phyloP scores from a whole-genome alignment of 2,113 vertebrate genomes.

The Malurus cyaneus region DNA sequence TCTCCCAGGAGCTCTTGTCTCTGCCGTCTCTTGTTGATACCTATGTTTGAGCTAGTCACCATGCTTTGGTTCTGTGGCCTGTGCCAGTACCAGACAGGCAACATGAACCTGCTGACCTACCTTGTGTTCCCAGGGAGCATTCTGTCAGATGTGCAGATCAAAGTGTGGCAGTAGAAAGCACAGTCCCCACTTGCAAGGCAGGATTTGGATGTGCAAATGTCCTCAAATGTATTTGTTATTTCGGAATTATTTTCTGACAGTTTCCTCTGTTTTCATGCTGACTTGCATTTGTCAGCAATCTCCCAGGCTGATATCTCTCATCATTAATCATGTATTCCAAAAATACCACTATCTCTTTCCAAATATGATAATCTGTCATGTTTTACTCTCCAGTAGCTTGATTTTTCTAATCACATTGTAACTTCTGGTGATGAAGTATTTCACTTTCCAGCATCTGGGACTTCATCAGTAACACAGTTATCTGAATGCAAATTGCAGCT shows the following conservation, averaged over 20 bases:
- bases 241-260: not conserved
- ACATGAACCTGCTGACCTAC: not conserved
- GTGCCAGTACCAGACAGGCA: fast-evolving
- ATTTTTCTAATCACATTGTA: not conserved
- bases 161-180: not conserved
- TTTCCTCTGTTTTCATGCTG: not conserved
- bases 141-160: not conserved
- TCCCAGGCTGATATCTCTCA: not conserved
- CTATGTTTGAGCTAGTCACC: not conserved
- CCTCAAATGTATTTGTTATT: not conserved
- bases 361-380: not conserved
- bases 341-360: not conserved
- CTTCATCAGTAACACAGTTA: not conserved
- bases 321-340: not conserved
- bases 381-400: not conserved
- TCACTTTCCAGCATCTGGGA: not conserved
- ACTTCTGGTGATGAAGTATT: not conserved
- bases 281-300: not conserved
- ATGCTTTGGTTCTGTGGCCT: not conserved
- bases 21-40: not conserved
- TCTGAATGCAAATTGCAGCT: not conserved
- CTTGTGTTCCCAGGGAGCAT: not conserved
- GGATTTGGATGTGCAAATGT: not conserved
- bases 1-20: not conserved
- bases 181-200: not conserved